phyloP scores from a whole-genome alignment of 2,113 vertebrate species.

The Charadrius vociferus region DNA sequence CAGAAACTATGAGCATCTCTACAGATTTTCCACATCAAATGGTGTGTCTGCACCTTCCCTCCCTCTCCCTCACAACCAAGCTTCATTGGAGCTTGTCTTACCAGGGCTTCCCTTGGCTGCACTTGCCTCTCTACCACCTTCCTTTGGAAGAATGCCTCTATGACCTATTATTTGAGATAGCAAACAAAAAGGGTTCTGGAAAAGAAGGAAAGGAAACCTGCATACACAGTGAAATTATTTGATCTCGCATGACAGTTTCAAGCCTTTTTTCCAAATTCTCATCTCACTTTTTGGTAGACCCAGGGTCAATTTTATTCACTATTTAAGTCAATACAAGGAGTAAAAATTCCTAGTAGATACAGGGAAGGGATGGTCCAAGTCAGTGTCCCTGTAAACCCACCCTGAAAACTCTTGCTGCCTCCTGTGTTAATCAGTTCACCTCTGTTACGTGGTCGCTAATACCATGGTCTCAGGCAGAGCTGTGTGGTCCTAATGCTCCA shows the following conservation, averaged over 20 bases:
- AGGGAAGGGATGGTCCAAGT: not conserved
- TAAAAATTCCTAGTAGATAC: not conserved
- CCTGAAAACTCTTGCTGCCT: not conserved
- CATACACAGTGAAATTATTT: not conserved
- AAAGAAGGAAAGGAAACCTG: not conserved
- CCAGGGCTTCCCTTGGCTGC: not conserved
- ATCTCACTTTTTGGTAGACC: not conserved
- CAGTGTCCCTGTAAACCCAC: not conserved
- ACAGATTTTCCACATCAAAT: not conserved
- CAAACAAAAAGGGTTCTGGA: not conserved
- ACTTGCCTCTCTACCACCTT: not conserved
- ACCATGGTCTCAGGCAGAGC: not conserved
- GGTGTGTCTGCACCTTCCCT: not conserved
- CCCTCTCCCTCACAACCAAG: not conserved
- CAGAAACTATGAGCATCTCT: not conserved
- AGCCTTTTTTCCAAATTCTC: not conserved
- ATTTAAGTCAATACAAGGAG: not conserved
- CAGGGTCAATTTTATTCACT: not conserved
- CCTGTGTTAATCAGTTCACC: not conserved
- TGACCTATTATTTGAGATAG: not conserved
- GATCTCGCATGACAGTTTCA: not conserved
- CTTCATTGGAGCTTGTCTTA: not conserved
- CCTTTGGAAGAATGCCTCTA: not conserved
- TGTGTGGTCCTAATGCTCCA: not conserved
- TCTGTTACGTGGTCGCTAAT: not conserved